Conservation (phyloP, 2,113 vertebrate species). For the Hemiprocne comata region DNA sequence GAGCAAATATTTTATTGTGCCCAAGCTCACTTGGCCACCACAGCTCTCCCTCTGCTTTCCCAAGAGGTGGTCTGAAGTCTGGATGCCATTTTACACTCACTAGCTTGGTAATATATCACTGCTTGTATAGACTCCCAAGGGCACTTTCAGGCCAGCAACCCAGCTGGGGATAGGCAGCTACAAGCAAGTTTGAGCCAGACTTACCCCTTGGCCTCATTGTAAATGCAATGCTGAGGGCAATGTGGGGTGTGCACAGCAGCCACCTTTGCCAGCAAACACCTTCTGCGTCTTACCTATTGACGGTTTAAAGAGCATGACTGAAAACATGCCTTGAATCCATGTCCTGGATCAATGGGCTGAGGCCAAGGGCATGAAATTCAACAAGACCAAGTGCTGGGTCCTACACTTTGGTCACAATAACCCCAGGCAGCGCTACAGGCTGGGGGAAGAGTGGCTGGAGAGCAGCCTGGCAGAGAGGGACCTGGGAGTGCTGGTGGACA, state of each 20-base stretch:
- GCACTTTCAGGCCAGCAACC: neutral
- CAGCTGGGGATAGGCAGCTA: neutral
- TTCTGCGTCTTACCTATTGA: neutral
- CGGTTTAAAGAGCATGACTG: neutral
- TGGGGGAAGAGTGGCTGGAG: too few species aligned
- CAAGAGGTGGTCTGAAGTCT: fast-evolving
- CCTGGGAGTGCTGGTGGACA: too few species aligned
- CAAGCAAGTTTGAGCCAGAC: neutral
- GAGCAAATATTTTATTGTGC: neutral
- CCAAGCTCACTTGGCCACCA: neutral
- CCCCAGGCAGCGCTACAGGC: too few species aligned
- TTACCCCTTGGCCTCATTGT: neutral
- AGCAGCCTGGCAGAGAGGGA: too few species aligned
- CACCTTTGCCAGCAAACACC: neutral
- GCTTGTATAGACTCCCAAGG: neutral
- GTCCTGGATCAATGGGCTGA: too few species aligned
- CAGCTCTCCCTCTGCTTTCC: neutral
- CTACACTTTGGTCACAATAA: too few species aligned
- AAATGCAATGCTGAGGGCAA: neutral
- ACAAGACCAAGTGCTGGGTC: too few species aligned
- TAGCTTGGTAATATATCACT: neutral
- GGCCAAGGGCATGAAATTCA: too few species aligned
- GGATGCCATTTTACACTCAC: neutral
- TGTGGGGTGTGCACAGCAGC: neutral
- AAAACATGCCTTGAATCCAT: neutral